phyloP scores from a whole-genome alignment of 2,888 invertebrate genomes.

The Drosophila mercatorum region DNA sequence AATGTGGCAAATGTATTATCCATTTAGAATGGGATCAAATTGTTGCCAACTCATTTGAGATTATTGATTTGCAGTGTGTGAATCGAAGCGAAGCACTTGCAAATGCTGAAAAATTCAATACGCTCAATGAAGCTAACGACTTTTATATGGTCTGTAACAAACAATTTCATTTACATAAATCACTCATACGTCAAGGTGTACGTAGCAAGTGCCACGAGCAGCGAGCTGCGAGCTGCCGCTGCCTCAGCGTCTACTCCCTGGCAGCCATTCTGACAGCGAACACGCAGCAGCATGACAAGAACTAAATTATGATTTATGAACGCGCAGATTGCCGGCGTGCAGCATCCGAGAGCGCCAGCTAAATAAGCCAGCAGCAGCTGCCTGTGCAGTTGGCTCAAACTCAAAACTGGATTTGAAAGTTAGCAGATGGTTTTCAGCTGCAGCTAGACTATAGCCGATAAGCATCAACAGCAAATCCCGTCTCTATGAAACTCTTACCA shows the following conservation, averaged over 20 bases:
- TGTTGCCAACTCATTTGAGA: constrained; percentile 49
- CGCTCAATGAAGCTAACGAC: constrained; percentile 35
- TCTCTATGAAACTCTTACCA: neutral
- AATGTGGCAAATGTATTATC: constrained; percentile 25
- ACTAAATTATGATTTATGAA: constrained; percentile 70
- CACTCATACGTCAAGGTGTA: constrained; percentile 68
- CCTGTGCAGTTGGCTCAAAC: neutral
- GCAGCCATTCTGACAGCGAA: constrained; percentile 51
- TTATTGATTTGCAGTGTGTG: constrained; percentile 29
- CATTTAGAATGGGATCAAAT: constrained; percentile 32
- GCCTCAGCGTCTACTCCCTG: constrained; percentile 25
- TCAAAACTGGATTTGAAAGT: constrained; percentile 10
- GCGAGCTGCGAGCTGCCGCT: constrained; percentile 9
- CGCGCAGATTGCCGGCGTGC: constrained; percentile 17
- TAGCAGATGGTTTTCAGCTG: constrained; percentile 20
- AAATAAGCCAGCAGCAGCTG: constrained; percentile 18
- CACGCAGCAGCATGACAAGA: constrained; percentile 67
- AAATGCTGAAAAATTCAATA: constrained; percentile 7
- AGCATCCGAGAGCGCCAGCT: constrained; percentile 3
- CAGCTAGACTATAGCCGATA: constrained; percentile 14
- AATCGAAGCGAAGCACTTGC: constrained; percentile 26
- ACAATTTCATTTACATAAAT: constrained; percentile 74
- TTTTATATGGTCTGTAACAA: constrained; percentile 44
- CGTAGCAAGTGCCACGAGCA: constrained; percentile 38
- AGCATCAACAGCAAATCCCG: constrained; percentile 17